A percentile compares a stretch with the other conserved stretches of the same genome.
Evolutionary conservation across 2,113 vertebrate genomes (phyloP).

Genomic region (Thamnaconus septentrionalis): DNA sequence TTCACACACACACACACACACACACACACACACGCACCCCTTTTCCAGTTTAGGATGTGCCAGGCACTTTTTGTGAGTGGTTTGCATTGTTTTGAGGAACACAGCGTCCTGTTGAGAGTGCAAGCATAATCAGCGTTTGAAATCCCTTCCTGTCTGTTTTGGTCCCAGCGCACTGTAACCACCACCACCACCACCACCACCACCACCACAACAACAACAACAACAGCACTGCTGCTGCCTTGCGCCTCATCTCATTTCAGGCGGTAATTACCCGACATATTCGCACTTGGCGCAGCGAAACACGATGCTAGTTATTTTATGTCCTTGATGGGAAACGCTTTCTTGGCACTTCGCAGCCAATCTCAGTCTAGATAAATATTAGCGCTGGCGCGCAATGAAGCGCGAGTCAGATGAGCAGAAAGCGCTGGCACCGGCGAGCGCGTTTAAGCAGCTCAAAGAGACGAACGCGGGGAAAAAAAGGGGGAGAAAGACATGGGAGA

Average conservation of each 20-base stretch:
- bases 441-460: slow-evolving; percentile 80
- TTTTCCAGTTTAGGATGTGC: slow-evolving; percentile 46
- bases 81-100: slow-evolving; percentile 50
- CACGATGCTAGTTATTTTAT: slow-evolving; percentile 58
- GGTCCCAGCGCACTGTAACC: slow-evolving; percentile 38
- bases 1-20: background rate
- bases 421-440: slow-evolving; percentile 73
- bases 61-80: slow-evolving; percentile 47
- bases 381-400: slow-evolving; percentile 78
- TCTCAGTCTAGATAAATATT: slow-evolving; percentile 86
- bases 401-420: slow-evolving; percentile 78
- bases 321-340: slow-evolving; percentile 58
- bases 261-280: slow-evolving; percentile 55
- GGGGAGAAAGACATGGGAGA: slow-evolving; percentile 59
- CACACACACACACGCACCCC: slow-evolving; percentile 40
- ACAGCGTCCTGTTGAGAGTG: slow-evolving; percentile 35
- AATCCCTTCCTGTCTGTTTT: slow-evolving; percentile 23
- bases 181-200: background rate
- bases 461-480: slow-evolving; percentile 1
- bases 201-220: background rate
- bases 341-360: slow-evolving; percentile 67
- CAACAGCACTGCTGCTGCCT: slow-evolving; percentile 35
- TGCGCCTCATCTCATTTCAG: slow-evolving; percentile 44
- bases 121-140: slow-evolving; percentile 45
- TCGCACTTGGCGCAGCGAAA: slow-evolving; percentile 53